Base-by-base conservation (phyloP, 2,888 invertebrate genomes). In the Cecidostiba fungosa region DNA sequence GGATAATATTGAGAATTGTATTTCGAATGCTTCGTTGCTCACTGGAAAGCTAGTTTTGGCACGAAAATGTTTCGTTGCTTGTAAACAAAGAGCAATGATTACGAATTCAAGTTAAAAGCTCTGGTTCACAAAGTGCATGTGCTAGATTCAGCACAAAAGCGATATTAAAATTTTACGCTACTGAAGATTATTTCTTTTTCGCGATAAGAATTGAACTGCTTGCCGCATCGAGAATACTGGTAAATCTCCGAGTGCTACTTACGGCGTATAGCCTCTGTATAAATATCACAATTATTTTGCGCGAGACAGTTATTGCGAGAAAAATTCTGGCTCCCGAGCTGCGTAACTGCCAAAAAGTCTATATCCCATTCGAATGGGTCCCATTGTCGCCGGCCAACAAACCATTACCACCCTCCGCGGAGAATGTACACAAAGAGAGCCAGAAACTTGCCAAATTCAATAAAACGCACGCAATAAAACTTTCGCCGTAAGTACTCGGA, bases 241-340 rank as follows among this genome's bases (percentile, higher is more conserved):
- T 5, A 59, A 8, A 19, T 8, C n/a, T 50, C 16, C 50, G 3
- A 3, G 50, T 3, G 4, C 50, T 19, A 10, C 8, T 59, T 59
- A 59, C 10, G 4, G 6, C 23, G 23, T 50, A 50, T n/a, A 8
- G 54, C 54, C n/a, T n/a, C n/a, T 6, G 23, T 23, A n/a, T n/a
- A 59, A 59, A 59, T 59, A 59, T 59, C n/a, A 59, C n/a, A 23
- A 59, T 59, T 59, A 59, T 23, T 59, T 59, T n/a, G 8, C 8
- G 6, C 54, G n/a, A 6, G 54, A 59, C 54, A 59, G 54, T 59
- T 59, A 59, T 59, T 59, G 72, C 72, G 72, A 72, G 43, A 39
- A n/a, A 72, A 43, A 72, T 39, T 10, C 36, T 39, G 43, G 72
- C 23, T 43, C 39, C 23, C 72, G 72, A 72, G 72, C n/a, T n/a